Percentiles rank a stretch among this genome's conserved stretches.
These are phyloP conservation scores for Callopanchax toddi DNA, from an alignment of 2,113 vertebrate genomes.

Conservation along the genomic window DNA sequence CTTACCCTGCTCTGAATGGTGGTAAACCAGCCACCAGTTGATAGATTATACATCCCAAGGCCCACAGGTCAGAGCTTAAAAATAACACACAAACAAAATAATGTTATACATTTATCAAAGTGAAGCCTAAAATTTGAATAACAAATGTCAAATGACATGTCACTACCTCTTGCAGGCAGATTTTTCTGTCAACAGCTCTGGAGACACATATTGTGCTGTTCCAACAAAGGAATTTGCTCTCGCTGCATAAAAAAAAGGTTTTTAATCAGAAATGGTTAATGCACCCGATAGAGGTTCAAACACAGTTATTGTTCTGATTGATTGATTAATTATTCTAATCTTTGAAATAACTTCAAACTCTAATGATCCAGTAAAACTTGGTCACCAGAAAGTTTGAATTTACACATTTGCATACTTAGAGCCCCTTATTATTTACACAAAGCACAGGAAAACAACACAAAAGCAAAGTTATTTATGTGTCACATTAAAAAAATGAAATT, in stretches of 20 bases:
- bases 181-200: constrained; percentile 97
- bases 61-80: constrained; percentile 94
- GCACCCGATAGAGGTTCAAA: no score
- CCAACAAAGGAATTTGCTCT: constrained; percentile 99
- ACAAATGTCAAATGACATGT: not conserved
- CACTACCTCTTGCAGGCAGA: constrained; percentile 97
- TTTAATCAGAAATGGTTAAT: no score
- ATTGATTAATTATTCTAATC: no score
- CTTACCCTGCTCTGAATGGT: constrained; percentile 98
- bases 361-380: no score
- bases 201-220: constrained; percentile 98
- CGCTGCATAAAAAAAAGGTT: constrained; percentile 72
- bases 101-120: not conserved
- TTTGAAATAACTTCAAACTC: no score
- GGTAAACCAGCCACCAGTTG: constrained; percentile 97
- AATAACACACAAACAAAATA: not conserved
- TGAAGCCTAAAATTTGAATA: not conserved
- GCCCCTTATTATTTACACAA: no score
- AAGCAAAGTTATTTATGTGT: not conserved
- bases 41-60: constrained; percentile 98
- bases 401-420: not conserved
- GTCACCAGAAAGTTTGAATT: no score
- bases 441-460: not conserved
- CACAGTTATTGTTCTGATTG: no score
- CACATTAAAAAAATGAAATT: not conserved